Evolutionary conservation across 2,888 invertebrate species (phyloP).

Genomic region (Dasypogon diadema): DNA sequence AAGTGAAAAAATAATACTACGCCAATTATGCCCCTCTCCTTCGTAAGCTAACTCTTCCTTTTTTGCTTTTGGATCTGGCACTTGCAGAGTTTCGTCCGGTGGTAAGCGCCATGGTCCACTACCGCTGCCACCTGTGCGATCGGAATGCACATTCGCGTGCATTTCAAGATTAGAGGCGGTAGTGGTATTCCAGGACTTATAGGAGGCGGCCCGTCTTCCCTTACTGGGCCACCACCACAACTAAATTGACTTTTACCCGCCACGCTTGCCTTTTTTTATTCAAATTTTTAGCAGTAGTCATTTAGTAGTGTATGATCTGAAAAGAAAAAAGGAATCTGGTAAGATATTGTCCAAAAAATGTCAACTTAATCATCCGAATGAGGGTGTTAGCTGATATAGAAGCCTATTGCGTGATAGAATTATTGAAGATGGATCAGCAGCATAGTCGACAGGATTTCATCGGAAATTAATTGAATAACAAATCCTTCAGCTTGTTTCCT

Average conservation of each 20-base stretch:
- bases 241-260: conserved; percentile 64
- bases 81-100: conserved; percentile 92
- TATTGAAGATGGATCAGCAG: too few species aligned
- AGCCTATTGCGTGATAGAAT: too few species aligned
- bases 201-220: conserved; percentile 69
- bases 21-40: conserved; percentile 89
- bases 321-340: conserved; percentile 30
- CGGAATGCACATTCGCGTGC: conserved; percentile 91
- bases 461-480: neutral
- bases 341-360: too few species aligned
- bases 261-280: conserved; percentile 72
- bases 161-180: conserved; percentile 69
- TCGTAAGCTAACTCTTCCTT: conserved; percentile 82
- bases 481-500: neutral
- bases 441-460: neutral
- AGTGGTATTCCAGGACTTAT: conserved; percentile 56
- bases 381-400: too few species aligned
- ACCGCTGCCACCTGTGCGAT: conserved; percentile 79
- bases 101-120: conserved; percentile 88
- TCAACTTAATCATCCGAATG: too few species aligned
- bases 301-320: conserved; percentile 48
- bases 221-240: conserved; percentile 61
- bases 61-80: conserved; percentile 89
- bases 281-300: conserved; percentile 57
- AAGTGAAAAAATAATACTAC: conserved; percentile 87